These are phyloP conservation scores for Parazoanthus atlanticus DNA, from an alignment of 92 coral and sea anemone genomes.

Conservation along the genomic window DNA sequence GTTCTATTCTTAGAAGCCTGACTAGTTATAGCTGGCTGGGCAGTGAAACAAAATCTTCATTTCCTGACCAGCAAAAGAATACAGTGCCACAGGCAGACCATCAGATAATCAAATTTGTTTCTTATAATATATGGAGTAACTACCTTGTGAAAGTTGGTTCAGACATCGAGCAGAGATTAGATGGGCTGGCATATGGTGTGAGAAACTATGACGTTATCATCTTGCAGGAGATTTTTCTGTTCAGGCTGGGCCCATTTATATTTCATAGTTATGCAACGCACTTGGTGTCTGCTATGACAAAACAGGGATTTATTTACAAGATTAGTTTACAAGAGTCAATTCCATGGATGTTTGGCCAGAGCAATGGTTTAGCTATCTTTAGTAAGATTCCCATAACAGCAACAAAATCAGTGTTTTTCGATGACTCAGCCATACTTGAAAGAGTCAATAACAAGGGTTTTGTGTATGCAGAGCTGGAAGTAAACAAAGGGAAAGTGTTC, in stretches of 20 bases:
- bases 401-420: conserved; percentile 48
- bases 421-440: conserved; percentile 42
- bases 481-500: conserved; percentile 38
- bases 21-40: not conserved
- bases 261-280: conserved; percentile 61
- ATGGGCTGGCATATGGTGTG: conserved; percentile 68
- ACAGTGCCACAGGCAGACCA: not conserved
- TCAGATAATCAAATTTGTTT: conserved; percentile 48
- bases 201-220: conserved; percentile 63
- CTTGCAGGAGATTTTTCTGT: conserved; percentile 74
- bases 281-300: conserved; percentile 58
- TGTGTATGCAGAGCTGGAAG: conserved; percentile 55
- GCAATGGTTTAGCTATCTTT: conserved; percentile 70
- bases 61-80: not conserved
- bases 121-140: conserved; percentile 75
- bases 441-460: conserved; percentile 68
- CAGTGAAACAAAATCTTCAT: not conserved
- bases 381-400: conserved; percentile 65
- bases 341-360: conserved; percentile 66
- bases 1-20: conserved; percentile 22
- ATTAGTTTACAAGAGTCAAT: conserved; percentile 56
- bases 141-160: conserved; percentile 32
- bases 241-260: conserved; percentile 64
- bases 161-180: conserved; percentile 56
- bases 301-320: conserved; percentile 66